Base-by-base conservation (phyloP, 92 coral and sea anemone genomes). In the Epizoanthus ramosus region DNA sequence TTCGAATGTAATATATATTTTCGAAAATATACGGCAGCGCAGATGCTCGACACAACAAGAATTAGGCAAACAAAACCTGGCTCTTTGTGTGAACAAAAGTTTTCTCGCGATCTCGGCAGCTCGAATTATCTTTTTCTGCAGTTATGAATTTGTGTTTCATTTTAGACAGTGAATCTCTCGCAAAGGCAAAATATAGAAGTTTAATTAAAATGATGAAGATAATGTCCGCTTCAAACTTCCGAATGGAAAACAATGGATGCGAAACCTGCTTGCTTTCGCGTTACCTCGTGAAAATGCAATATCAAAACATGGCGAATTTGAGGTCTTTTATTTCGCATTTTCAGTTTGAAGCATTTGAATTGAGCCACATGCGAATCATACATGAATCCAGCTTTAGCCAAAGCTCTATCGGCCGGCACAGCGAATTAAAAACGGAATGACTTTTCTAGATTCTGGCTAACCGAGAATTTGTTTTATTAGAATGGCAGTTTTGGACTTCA, bases 231-330 rank as follows among this genome's bases (percentile, higher is more conserved):
- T 77, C 22, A 6, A 77, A 61, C 71, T 60, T 77, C 57, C 58
- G 70, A 77, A 77, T 13, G 45, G 37, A 37, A 77, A 61, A 77
- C 82, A 77, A 77, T 77, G 28, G 71, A 35, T 41, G n/a, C 39
- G 28, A 23, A 41, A 8, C 63, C 10, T 21, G 68, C 9, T 77
- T 57, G 41, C 61, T 35, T 77, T 77, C 71, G 57, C 82, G 82
- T 77, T 61, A 21, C 52, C 37, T 61, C 71, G 82, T 43, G 82
- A 77, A 77, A 77, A 77, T 18, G 82, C 82, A 77, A 77, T 77
- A 77, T 77, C 69, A 61, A 71, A 37, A 2, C 21, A 37, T 37
- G 39, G 41, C 15, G 71, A 77, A 61, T 31, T 23, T n/a, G 79
- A 8, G 17, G 28, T 61, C 28, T 16, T 77, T 13, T 60, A 41